These are phyloP conservation scores for Felis chaus DNA, from an alignment of 2,113 vertebrate species.

Conservation along the genomic window DNA sequence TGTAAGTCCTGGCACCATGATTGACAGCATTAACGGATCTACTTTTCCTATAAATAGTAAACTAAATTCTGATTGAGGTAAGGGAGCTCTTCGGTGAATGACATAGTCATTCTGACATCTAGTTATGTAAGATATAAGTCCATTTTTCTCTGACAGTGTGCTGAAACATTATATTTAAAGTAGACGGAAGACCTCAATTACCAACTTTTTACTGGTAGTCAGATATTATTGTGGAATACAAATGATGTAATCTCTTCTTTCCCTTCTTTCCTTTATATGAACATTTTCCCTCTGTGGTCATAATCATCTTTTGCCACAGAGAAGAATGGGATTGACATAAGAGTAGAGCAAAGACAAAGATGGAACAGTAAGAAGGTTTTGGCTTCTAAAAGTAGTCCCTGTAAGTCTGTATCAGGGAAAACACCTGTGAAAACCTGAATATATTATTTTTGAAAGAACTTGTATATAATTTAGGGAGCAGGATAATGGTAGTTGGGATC, in stretches of 20 bases:
- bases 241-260: background rate
- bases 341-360: background rate
- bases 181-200: background rate
- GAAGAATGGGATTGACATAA: background rate
- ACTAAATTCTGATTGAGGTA: background rate
- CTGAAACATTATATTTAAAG: background rate
- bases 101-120: background rate
- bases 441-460: background rate
- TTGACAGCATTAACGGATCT: background rate
- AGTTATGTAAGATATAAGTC: background rate
- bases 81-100: background rate
- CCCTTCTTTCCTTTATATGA: background rate
- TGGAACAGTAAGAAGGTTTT: background rate
- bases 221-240: background rate
- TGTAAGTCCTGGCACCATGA: background rate
- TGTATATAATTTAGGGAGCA: background rate
- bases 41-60: background rate
- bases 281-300: background rate
- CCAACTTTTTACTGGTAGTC: background rate
- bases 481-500: background rate
- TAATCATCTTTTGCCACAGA: background rate
- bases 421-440: background rate
- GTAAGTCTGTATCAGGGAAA: background rate
- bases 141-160: background rate
- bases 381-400: background rate